These are phyloP conservation scores for Toxotes lorentzi DNA, from an alignment of 2,797 vertebrate species.

Conservation along the genomic window DNA sequence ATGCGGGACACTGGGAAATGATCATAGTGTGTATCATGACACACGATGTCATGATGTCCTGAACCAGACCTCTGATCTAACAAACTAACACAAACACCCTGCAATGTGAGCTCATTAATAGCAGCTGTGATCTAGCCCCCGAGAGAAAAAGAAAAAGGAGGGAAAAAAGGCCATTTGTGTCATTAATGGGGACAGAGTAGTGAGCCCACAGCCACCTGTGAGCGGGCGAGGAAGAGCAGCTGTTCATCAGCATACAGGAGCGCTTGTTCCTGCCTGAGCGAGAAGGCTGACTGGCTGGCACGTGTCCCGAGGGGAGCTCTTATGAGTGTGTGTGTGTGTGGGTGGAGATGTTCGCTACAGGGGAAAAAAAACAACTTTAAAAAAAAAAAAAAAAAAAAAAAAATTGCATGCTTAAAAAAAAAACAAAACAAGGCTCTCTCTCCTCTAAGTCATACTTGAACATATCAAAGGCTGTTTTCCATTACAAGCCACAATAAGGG, in stretches of 20 bases:
- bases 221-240: conserved; percentile 74
- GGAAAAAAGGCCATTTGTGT: conserved; percentile 63
- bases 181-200: conserved; percentile 72
- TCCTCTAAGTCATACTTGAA: conserved; percentile 19
- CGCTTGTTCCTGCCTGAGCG: conserved; percentile 74
- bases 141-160: neutral
- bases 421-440: neutral
- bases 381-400: neutral
- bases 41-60: conserved; percentile 68
- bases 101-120: conserved; percentile 66
- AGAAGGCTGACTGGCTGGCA: conserved; percentile 72
- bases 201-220: conserved; percentile 77
- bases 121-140: conserved; percentile 62
- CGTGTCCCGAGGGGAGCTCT: conserved; percentile 69
- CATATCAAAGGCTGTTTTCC: conserved; percentile 46
- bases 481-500: conserved; percentile 28
- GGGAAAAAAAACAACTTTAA: conserved; percentile 30
- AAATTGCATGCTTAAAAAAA: conserved; percentile 1
- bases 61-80: conserved; percentile 32
- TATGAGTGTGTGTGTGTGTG: conserved; percentile 25
- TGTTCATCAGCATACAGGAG: conserved; percentile 81
- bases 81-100: conserved; percentile 16
- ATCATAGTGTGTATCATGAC: conserved; percentile 63
- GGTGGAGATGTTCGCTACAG: conserved; percentile 46
- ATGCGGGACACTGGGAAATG: conserved; percentile 53